Evolutionary conservation across 2,888 invertebrate genomes (phyloP).

Genomic region (Dynastes grantii): DNA sequence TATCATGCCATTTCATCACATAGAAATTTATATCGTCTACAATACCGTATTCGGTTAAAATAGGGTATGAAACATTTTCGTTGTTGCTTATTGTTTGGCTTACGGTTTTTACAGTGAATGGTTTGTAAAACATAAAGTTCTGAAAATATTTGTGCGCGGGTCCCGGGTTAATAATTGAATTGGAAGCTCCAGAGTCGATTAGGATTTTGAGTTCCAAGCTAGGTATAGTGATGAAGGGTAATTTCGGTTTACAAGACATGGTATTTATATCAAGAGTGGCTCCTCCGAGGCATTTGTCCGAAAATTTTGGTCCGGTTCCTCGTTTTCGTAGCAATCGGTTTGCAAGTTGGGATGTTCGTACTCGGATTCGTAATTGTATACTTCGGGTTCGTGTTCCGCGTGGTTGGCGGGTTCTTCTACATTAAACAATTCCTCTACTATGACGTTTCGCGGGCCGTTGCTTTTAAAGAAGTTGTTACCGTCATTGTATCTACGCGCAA

Average conservation of each 20-base stretch:
- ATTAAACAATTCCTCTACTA: background rate
- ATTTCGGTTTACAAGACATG: background rate
- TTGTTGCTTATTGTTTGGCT: conserved; percentile 23
- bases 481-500: background rate
- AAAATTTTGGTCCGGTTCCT: background rate
- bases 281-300: background rate
- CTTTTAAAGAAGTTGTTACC: conserved; percentile 11
- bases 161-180: background rate
- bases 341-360: too few relatives aligned
- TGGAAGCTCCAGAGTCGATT: background rate
- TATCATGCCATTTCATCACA: conserved; percentile 35
- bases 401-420: background rate
- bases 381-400: background rate
- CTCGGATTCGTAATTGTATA: background rate
- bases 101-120: conserved; percentile 41
- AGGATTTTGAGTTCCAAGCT: background rate
- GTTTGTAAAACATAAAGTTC: background rate
- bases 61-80: conserved; percentile 38
- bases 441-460: background rate
- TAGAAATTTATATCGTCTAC: conserved; percentile 36
- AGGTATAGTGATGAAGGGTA: background rate
- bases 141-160: background rate
- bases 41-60: conserved; percentile 45
- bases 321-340: background rate
- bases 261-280: background rate